Evolutionary conservation across 2,888 invertebrate species (phyloP).

Genomic region (Amaurobius ferox): DNA sequence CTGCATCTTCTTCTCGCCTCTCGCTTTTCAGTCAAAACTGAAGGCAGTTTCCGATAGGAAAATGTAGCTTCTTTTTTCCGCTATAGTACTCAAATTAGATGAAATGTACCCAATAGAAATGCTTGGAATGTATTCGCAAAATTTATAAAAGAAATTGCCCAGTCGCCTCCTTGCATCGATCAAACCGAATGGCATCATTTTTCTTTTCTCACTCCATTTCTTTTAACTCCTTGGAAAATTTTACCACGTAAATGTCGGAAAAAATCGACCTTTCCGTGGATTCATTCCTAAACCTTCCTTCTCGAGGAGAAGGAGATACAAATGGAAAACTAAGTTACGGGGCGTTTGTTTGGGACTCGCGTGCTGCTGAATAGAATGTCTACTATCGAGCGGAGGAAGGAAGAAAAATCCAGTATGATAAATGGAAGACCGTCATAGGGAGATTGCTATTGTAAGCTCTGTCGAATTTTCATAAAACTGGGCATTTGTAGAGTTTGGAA

Average conservation of each 20-base stretch:
- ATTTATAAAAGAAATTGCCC: slow-evolving; percentile 58
- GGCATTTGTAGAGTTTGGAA: slow-evolving; percentile 18
- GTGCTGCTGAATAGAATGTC: slow-evolving; percentile 49
- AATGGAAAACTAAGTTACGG: slow-evolving; percentile 62
- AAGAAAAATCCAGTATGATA: slow-evolving; percentile 38
- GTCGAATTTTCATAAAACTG: slow-evolving; percentile 64
- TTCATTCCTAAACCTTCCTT: slow-evolving; percentile 63
- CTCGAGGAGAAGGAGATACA: slow-evolving; percentile 40
- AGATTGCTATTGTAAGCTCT: slow-evolving; percentile 68
- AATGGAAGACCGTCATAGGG: slow-evolving; percentile 59
- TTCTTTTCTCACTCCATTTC: slow-evolving; percentile 63
- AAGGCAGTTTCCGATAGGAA: too few relatives aligned
- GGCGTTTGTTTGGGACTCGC: slow-evolving; percentile 64
- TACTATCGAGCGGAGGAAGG: slow-evolving; percentile 1
- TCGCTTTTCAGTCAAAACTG: too few relatives aligned
- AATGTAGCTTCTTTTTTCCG: too few relatives aligned
- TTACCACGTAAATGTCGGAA: slow-evolving; percentile 24
- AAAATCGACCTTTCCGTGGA: slow-evolving; percentile 59
- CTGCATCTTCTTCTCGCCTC: too few relatives aligned
- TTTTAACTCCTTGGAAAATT: slow-evolving; percentile 44
- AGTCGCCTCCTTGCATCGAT: slow-evolving; percentile 50
- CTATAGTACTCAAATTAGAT: background rate
- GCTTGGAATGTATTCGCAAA: slow-evolving; percentile 40
- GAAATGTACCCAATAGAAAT: slow-evolving; percentile 10
- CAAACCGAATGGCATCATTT: slow-evolving; percentile 62